These are phyloP conservation scores for Gymnopithys bicolor DNA, from an alignment of 2,797 vertebrate genomes.

Conservation along the genomic window DNA sequence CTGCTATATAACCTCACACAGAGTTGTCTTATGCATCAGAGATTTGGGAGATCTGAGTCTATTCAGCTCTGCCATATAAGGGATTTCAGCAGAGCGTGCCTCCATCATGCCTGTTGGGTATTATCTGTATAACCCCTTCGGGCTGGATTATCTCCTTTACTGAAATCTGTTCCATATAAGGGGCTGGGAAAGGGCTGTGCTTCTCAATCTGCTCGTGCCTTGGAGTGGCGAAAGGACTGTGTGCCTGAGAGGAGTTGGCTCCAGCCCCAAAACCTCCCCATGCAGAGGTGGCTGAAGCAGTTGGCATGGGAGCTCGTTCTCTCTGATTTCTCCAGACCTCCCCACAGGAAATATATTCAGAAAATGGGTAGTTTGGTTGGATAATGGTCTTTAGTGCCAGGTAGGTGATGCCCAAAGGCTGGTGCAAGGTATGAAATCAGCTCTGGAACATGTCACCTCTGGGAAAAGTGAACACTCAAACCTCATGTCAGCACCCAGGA, in stretches of 20 bases:
- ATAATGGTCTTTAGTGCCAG: background rate
- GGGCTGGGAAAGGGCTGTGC: constrained; percentile 48
- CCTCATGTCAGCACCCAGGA: background rate
- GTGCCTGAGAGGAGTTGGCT: constrained; percentile 32
- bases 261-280: constrained; percentile 16
- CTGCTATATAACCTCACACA: background rate
- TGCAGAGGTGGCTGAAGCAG: background rate
- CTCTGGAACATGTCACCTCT: background rate
- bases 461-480: background rate
- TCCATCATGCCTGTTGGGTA: constrained; percentile 30
- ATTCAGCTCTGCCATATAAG: constrained; percentile 30
- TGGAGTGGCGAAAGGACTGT: constrained; percentile 41
- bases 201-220: constrained; percentile 46
- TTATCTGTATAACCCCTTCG: constrained; percentile 49
- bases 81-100: constrained; percentile 23
- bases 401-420: background rate
- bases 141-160: constrained; percentile 59
- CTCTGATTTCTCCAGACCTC: background rate
- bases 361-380: background rate
- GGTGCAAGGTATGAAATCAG: background rate
- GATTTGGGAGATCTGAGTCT: constrained; percentile 21
- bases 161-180: constrained; percentile 68
- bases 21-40: background rate
- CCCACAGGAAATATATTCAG: background rate
- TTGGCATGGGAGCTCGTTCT: background rate